These are phyloP conservation scores for Lepidochitona cinerea DNA, from an alignment of 2,888 invertebrate genomes.

Conservation along the genomic window DNA sequence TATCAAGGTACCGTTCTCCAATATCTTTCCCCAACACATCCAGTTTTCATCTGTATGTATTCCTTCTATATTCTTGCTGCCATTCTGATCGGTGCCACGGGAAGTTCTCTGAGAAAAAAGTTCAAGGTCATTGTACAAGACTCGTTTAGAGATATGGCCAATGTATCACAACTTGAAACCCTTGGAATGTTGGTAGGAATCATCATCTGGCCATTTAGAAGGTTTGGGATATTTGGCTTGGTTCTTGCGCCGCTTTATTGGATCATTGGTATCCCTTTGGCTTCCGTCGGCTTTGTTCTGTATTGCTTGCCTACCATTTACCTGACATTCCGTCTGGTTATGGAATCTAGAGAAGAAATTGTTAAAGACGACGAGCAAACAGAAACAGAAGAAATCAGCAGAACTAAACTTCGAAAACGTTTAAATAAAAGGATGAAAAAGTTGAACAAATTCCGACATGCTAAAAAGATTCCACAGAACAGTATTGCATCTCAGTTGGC, in stretches of 20 bases:
- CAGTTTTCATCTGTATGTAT: conserved; percentile 38
- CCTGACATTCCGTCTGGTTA: conserved; percentile 32
- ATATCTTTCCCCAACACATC: conserved; percentile 36
- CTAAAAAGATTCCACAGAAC: not conserved
- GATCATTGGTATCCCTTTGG: conserved; percentile 33
- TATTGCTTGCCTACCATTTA: conserved; percentile 39
- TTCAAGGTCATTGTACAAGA: conserved; percentile 28
- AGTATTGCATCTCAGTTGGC: not conserved
- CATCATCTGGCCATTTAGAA: conserved; percentile 41
- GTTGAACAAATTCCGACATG: not conserved
- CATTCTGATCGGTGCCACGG: conserved; percentile 23
- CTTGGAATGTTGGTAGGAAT: conserved; percentile 30
- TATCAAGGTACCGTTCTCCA: conserved; percentile 26
- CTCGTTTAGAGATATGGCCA: conserved; percentile 36
- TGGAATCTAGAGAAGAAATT: not conserved
- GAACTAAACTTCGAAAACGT: not conserved
- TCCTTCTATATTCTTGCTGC: conserved; percentile 29
- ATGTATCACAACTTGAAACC: conserved; percentile 34
- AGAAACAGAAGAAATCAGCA: not conserved
- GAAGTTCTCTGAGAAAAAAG: conserved; percentile 18
- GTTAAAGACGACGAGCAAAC: not conserved
- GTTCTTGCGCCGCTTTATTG: conserved; percentile 33
- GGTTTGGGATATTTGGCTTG: conserved; percentile 32
- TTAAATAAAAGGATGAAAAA: not conserved
- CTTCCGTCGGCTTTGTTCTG: conserved; percentile 26